Percentiles rank a stretch among this genome's conserved stretches.
Evolutionary conservation across 2,797 vertebrate genomes (phyloP).

Genomic region (Takifugu ocellatus): DNA sequence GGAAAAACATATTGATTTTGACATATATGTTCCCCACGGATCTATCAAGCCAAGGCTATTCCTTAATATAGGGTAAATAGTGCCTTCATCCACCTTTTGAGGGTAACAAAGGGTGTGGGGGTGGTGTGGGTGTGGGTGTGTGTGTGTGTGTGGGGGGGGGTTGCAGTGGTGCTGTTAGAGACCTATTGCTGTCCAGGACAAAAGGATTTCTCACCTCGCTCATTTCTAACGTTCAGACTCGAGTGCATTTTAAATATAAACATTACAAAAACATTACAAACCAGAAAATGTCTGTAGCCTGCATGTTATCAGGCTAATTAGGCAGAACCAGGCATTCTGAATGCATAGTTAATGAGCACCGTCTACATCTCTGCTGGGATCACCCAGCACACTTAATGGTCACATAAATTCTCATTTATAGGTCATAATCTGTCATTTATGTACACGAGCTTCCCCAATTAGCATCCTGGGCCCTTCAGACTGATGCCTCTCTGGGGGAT

Average conservation of each 20-base stretch:
- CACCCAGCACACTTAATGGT: conserved; percentile 76
- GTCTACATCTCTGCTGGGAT: conserved; percentile 70
- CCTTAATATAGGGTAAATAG: conserved; percentile 54
- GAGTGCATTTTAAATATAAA: conserved; percentile 24
- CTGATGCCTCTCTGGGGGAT: conserved; percentile 74
- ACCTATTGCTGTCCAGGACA: conserved; percentile 17
- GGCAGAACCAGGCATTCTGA: conserved; percentile 57
- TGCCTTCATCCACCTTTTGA: conserved; percentile 30
- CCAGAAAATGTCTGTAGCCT: conserved; percentile 51
- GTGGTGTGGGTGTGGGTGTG: conserved; percentile 9
- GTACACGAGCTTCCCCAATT: conserved; percentile 75
- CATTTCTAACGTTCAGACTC: conserved; percentile 8
- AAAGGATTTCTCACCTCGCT: conserved; percentile 13
- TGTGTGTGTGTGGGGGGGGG: too few relatives aligned
- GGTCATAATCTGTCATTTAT: conserved; percentile 82
- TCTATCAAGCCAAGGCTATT: conserved; percentile 42
- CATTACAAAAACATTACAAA: conserved; percentile 33
- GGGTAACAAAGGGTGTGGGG: conserved; percentile 19
- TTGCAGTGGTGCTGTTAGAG: conserved; percentile 17
- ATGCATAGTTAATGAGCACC: conserved; percentile 74
- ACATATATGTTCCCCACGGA: conserved; percentile 28
- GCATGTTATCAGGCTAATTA: conserved; percentile 70
- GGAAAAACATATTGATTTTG: conserved; percentile 46
- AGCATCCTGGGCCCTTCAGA: conserved; percentile 61
- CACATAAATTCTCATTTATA: conserved; percentile 86